phyloP scores from a whole-genome alignment of 1,140 invertebrate species.

The Drosophila littoralis region DNA sequence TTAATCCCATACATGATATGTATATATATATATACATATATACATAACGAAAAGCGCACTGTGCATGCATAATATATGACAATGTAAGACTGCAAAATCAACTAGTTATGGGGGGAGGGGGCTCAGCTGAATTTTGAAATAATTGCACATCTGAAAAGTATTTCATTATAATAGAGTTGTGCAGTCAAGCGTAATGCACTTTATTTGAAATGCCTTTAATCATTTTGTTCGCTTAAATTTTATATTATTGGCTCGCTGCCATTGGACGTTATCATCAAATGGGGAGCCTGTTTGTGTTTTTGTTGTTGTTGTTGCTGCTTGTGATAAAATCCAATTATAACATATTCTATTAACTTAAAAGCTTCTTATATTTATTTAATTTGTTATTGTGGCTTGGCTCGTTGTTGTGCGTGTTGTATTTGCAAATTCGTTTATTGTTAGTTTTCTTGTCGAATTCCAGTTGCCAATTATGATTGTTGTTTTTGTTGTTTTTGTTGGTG shows the following conservation, averaged over 20 bases:
- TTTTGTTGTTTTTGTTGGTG: conserved; percentile 40
- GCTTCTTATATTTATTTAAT: conserved; percentile 83
- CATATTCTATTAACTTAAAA: conserved; percentile 79
- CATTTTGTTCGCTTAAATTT: background rate
- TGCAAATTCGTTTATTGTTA: background rate
- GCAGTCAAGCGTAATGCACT: no score
- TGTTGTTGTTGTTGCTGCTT: conserved; percentile 28
- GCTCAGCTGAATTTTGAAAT: no score
- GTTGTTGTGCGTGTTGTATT: conserved; percentile 4
- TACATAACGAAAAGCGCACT: no score
- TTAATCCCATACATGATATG: no score
- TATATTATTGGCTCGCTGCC: conserved; percentile 3
- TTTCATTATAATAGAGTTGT: background rate
- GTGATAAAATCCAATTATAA: conserved; percentile 75
- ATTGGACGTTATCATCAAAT: conserved; percentile 9
- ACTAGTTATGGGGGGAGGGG: no score
- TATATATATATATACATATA: no score
- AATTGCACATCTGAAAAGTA: background rate
- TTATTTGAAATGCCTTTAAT: conserved; percentile 12
- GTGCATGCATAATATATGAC: no score
- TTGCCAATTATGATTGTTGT: conserved; percentile 34
- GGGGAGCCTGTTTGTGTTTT: background rate
- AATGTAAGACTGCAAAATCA: no score
- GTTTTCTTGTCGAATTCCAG: conserved; percentile 20
- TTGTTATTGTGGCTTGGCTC: conserved; percentile 66